Evolutionary conservation across 2,888 invertebrate species (phyloP).

Genomic region (Aplocera efformata): DNA sequence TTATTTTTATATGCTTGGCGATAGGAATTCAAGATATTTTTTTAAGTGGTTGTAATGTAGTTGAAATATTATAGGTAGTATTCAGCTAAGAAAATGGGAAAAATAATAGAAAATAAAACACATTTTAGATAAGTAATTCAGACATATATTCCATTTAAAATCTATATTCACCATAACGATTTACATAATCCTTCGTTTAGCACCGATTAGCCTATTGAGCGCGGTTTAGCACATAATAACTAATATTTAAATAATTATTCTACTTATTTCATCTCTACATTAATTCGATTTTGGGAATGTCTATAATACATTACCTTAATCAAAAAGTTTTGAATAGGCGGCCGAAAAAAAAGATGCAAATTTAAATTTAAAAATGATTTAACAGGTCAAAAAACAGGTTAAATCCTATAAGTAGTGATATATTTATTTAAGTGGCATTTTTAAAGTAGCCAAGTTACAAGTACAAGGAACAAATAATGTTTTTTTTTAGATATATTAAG

Average conservation of each 20-base stretch:
- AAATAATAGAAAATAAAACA: slow-evolving; percentile 20
- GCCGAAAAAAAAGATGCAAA: not conserved
- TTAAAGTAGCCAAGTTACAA: too few relatives aligned
- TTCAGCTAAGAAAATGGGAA: too few relatives aligned
- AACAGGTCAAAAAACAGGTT: too few relatives aligned
- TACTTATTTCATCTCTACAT: slow-evolving; percentile 12
- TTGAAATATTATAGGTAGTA: too few relatives aligned
- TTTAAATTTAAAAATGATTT: too few relatives aligned
- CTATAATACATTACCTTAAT: slow-evolving; percentile 17
- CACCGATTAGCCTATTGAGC: slow-evolving; percentile 50
- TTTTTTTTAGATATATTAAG: too few relatives aligned
- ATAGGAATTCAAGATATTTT: too few relatives aligned
- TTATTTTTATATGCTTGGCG: too few relatives aligned
- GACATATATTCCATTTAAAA: slow-evolving; percentile 30
- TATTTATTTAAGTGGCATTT: too few relatives aligned
- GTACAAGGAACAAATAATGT: too few relatives aligned
- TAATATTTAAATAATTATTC: slow-evolving; percentile 12
- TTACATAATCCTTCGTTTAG: slow-evolving; percentile 39
- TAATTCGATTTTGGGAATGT: slow-evolving; percentile 26
- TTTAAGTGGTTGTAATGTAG: too few relatives aligned
- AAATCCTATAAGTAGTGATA: too few relatives aligned
- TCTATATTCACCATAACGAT: slow-evolving; percentile 35
- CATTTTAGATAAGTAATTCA: slow-evolving; percentile 21
- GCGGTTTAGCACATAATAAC: slow-evolving; percentile 33
- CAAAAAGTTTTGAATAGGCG: not conserved